Percentiles rank a stretch among this genome's conserved stretches.
These are phyloP conservation scores for Elymnias hypermnestra DNA, from an alignment of 1,140 invertebrate genomes.

Conservation along the genomic window DNA sequence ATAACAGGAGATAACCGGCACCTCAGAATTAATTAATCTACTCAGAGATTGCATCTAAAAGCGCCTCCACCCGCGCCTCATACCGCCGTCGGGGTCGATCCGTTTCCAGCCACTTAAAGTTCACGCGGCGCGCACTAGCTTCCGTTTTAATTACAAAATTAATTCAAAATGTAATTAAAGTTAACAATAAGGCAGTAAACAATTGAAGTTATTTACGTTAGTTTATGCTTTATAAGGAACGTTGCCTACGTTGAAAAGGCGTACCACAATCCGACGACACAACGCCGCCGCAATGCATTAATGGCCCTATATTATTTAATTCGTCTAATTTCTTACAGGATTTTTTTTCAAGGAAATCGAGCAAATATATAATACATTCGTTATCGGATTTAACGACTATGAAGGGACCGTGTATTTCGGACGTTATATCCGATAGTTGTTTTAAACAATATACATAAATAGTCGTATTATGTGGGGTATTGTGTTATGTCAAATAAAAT, in stretches of 20 bases:
- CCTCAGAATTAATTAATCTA: constrained; percentile 76
- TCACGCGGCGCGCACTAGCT: constrained; percentile 71
- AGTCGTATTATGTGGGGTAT: too few species aligned
- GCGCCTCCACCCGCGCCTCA: constrained; percentile 42
- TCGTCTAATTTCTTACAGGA: too few species aligned
- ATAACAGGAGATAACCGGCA: constrained; percentile 72
- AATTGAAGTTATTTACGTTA: constrained; percentile 76
- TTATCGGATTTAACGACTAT: too few species aligned
- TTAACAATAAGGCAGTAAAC: constrained; percentile 75
- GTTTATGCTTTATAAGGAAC: constrained; percentile 63
- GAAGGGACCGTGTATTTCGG: too few species aligned
- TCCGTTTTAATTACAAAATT: constrained; percentile 77
- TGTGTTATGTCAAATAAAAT: too few species aligned
- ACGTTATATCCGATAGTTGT: too few species aligned
- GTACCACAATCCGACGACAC: background rate
- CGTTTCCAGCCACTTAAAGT: constrained; percentile 75
- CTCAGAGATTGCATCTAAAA: constrained; percentile 74
- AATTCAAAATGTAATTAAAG: constrained; percentile 76
- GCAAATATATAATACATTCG: too few species aligned
- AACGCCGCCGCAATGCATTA: too few species aligned
- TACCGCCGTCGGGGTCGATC: constrained; percentile 58
- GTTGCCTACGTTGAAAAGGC: constrained; percentile 9
- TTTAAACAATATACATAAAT: too few species aligned
- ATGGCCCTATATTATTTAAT: too few species aligned
- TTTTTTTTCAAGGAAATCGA: too few species aligned